phyloP scores from a whole-genome alignment of 2,797 vertebrate genomes.

The Salmo trutta region DNA sequence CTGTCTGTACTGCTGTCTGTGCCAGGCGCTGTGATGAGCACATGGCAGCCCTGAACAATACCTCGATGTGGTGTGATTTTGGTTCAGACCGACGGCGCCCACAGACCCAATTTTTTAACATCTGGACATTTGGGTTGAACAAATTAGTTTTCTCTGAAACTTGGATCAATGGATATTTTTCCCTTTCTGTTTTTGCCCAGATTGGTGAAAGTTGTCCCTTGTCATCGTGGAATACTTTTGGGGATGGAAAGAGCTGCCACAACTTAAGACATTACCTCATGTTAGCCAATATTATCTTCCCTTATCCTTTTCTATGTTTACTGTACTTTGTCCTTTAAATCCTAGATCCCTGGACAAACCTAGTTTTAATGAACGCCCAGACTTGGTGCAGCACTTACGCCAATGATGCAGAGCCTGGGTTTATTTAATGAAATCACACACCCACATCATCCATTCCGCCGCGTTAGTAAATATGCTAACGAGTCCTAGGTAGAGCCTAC shows the following conservation, averaged over 20 bases:
- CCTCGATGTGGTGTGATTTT: slow-evolving; percentile 37
- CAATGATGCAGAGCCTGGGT: slow-evolving; percentile 2
- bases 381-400: slow-evolving; percentile 4
- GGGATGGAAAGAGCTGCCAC: neutral
- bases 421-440: slow-evolving; percentile 29
- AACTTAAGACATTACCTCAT: neutral
- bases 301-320: neutral
- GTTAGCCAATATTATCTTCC: neutral
- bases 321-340: neutral
- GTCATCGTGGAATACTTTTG: neutral
- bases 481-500: slow-evolving; percentile 28
- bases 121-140: neutral
- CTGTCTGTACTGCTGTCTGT: slow-evolving; percentile 44
- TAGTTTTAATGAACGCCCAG: no score
- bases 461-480: slow-evolving; percentile 48
- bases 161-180: neutral
- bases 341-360: no score
- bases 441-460: slow-evolving; percentile 18
- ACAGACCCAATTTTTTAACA: neutral
- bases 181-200: neutral
- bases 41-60: slow-evolving; percentile 46
- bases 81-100: slow-evolving; percentile 37
- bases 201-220: neutral
- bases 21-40: slow-evolving; percentile 60
- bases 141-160: neutral